Base-by-base conservation (phyloP, 2,888 invertebrate genomes). In the Papilio elwesi region DNA sequence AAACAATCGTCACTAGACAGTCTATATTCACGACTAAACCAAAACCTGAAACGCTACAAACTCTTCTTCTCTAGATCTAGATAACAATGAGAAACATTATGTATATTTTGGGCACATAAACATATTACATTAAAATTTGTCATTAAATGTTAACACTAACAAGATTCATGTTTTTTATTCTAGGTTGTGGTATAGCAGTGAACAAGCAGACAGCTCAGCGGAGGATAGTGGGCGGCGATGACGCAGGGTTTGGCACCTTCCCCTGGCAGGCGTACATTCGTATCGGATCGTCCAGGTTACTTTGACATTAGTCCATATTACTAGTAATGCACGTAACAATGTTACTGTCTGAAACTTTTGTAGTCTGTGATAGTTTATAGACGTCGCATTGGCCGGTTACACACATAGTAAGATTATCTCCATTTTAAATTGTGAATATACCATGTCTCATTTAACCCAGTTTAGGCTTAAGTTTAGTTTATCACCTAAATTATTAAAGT, bases 201-300 rank as follows among this genome's bases (percentile, higher is more conserved):
- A 95, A 96, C 76, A 97, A 97, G 86, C 97, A 97, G 86, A 97
- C 97, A 13, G 98, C 98, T 0, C 98, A 98, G 84, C 94, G 98
- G 36, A 94, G 98, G 78, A 98, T 98, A 77, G 98, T 98, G 26
- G 98, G 98, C 0, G 98, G 98, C 0, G 97, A 98, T 81, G 98
- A 98, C 86, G 98, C 98, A 0, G 98, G 98, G 64, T 98, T 98
- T 87, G 98, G 98, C 26, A 97, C 97, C 74, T 98, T 98, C 86
- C 98, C 98, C 38, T 98, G 98, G 98, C 98, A 98, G 93, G 98
- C 98, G 0, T 98, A 98, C 90, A 98, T 98, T 83, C 95, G 98
- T 85, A 98, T 98, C 74, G 98, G 98, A 76, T 98, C 98, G 59
- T 98, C 98, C 80, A 95, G 96, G 96, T 96, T 92, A 83, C 62